These are phyloP conservation scores for Malthinus flaveolus DNA, from an alignment of 2,888 invertebrate genomes.

Conservation along the genomic window DNA sequence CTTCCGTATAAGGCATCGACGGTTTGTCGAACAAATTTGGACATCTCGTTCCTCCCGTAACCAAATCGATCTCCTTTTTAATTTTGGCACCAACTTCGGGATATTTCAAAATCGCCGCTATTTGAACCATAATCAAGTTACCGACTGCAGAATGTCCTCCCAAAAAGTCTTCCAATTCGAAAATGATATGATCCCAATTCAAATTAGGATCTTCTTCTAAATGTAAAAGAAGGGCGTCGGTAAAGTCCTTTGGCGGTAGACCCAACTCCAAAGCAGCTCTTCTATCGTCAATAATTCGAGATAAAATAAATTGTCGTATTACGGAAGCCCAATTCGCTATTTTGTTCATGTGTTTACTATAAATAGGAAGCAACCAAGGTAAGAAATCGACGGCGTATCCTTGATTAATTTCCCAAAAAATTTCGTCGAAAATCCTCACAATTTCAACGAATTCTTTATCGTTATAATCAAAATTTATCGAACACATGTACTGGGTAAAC, in stretches of 20 bases:
- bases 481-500: slow-evolving; percentile 87
- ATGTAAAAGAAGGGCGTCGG: slow-evolving; percentile 76
- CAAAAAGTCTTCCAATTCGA: slow-evolving; percentile 83
- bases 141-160: slow-evolving; percentile 89
- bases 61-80: slow-evolving; percentile 68
- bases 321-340: slow-evolving; percentile 70
- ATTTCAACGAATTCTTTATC: slow-evolving; percentile 70
- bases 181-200: slow-evolving; percentile 78
- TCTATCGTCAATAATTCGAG: slow-evolving; percentile 67
- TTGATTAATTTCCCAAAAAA: slow-evolving; percentile 91
- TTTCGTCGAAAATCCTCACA: slow-evolving; percentile 76
- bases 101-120: slow-evolving; percentile 70
- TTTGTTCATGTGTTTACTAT: slow-evolving; percentile 68
- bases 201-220: slow-evolving; percentile 67
- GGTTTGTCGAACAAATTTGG: slow-evolving; percentile 69
- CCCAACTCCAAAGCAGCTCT: slow-evolving; percentile 62
- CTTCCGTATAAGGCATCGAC: slow-evolving; percentile 78
- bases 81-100: slow-evolving; percentile 68
- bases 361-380: slow-evolving; percentile 79
- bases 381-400: slow-evolving; percentile 86
- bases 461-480: slow-evolving; percentile 71
- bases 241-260: slow-evolving; percentile 72
- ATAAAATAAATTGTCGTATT: slow-evolving; percentile 73
- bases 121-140: slow-evolving; percentile 76
- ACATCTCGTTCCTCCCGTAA: slow-evolving; percentile 60